Percentiles rank a stretch among this genome's conserved stretches.
phyloP scores from a whole-genome alignment of 2,797 vertebrate genomes.

The Acanthurus lineatus region DNA sequence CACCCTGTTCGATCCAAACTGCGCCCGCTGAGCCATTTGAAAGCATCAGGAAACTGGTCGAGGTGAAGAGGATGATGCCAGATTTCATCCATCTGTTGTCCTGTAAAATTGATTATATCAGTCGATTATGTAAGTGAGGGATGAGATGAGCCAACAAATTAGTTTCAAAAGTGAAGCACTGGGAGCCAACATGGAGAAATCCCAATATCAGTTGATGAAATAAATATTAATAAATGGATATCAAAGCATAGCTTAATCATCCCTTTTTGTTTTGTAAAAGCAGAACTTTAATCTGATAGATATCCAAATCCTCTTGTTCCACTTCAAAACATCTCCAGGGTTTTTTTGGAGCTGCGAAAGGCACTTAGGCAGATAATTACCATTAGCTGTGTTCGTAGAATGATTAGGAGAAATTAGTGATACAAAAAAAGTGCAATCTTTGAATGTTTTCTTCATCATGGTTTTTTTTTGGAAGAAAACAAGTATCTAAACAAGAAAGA shows the following conservation, averaged over 20 bases:
- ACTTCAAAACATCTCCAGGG: conserved; percentile 8
- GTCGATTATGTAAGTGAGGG: conserved; percentile 51
- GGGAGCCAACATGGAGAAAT: conserved; percentile 38
- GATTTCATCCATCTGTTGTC: conserved; percentile 63
- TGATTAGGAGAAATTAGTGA: not conserved
- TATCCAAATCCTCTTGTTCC: conserved; percentile 29
- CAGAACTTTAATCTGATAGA: conserved; percentile 26
- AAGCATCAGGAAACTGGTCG: conserved; percentile 51
- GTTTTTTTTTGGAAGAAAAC: conserved; percentile 6
- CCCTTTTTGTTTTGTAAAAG: conserved; percentile 30
- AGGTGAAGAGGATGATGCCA: conserved; percentile 49
- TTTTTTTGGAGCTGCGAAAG: conserved; percentile 5
- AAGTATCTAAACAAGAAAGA: not conserved
- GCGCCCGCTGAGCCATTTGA: conserved; percentile 28
- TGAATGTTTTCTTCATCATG: conserved; percentile 12
- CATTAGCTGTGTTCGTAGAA: conserved; percentile 4
- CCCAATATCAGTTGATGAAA: conserved; percentile 44
- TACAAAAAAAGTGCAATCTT: not conserved
- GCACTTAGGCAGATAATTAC: conserved; percentile 24
- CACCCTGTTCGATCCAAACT: conserved; percentile 20
- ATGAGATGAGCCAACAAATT: conserved; percentile 54
- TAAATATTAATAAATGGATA: conserved; percentile 25
- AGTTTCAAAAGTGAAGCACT: conserved; percentile 25
- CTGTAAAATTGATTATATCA: conserved; percentile 64
- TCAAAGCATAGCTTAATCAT: conserved; percentile 20